phyloP scores from a whole-genome alignment of 2,888 invertebrate species.

The Andrena hattorfiana region DNA sequence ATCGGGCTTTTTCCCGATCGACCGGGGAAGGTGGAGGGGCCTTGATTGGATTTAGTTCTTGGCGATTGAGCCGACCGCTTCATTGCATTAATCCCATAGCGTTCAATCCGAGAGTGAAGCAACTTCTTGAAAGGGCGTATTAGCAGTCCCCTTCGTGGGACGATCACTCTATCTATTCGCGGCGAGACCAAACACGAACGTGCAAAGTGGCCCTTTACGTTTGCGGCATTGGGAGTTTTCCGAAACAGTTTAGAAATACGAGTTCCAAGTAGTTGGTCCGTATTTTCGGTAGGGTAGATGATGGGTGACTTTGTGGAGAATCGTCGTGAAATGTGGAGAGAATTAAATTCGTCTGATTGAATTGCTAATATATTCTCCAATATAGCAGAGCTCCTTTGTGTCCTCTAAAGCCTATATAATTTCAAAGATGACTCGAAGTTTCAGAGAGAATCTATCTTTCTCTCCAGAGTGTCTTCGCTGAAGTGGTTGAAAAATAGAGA shows the following conservation, averaged over 20 bases:
- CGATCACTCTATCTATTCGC: constrained; percentile 19
- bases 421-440: not conserved
- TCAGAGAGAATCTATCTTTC: not conserved
- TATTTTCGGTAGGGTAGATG: no score
- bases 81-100: constrained; percentile 69
- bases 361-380: constrained; percentile 7
- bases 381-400: not conserved
- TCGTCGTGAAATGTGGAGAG: no score
- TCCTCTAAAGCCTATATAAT: not conserved
- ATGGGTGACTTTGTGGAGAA: no score
- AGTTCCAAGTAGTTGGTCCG: no score
- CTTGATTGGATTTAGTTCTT: constrained; percentile 70
- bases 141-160: constrained; percentile 4
- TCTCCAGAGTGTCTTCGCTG: not conserved
- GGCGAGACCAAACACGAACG: not conserved
- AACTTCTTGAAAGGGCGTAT: constrained; percentile 56
- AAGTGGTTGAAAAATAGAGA: constrained; percentile 16
- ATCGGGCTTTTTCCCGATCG: constrained; percentile 43
- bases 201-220: constrained; percentile 9
- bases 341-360: not conserved
- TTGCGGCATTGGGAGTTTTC: not conserved
- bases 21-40: constrained; percentile 30
- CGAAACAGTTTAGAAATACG: no score
- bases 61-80: constrained; percentile 67
- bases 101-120: constrained; percentile 40